Evolutionary conservation across 2,113 vertebrate species (phyloP), one percentile per base, ranked within the genome.

Genomic region (Eurypyga helias): DNA sequence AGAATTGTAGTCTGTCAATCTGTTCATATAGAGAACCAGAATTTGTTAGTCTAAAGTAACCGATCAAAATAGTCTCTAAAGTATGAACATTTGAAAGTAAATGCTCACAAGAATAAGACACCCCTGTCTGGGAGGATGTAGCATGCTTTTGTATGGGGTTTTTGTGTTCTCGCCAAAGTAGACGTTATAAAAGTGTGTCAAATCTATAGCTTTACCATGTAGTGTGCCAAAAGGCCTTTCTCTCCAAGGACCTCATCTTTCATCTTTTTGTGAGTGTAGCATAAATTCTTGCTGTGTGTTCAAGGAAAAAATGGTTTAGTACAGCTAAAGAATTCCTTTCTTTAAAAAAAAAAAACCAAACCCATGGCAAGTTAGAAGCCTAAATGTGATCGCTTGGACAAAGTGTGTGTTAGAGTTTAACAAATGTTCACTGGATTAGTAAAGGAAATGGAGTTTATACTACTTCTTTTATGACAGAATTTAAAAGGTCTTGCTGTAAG

Each of bases 401-500:
- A 95, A 98, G 96, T 96, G 94, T 91, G 66, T 91, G 89, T 93
- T 97, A 60, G 84, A 97, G 93, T 98, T 98, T 98, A 97, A 98
- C 97, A 98, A 98, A 98, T 98, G 98, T 96, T 97, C 65, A 64
- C 95, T 95, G 98, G 99, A 99, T 99, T 99, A 99, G 98, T 97
- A 94, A 97, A 93, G 97, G 96, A 99, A 98, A 98, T 96, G 98
- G 98, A 98, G 98, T 98, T 98, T 98, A 98, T 98, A 98, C 98
- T 98, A 96, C 98, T 97, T 98, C 98, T 98, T 98, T 97, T 97
- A 98, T 98, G 96, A 96, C 90, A 98, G 98, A 97, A 98, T 98
- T 98, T 98, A 98, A 98, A 99, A 98, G 98, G 98, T 98, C 98
- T 98, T 98, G 98, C 99, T 98, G 98, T 98, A 98, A 98, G 98